Conservation (phyloP, 2,888 invertebrate species). For the Cataglyphis albicans region DNA sequence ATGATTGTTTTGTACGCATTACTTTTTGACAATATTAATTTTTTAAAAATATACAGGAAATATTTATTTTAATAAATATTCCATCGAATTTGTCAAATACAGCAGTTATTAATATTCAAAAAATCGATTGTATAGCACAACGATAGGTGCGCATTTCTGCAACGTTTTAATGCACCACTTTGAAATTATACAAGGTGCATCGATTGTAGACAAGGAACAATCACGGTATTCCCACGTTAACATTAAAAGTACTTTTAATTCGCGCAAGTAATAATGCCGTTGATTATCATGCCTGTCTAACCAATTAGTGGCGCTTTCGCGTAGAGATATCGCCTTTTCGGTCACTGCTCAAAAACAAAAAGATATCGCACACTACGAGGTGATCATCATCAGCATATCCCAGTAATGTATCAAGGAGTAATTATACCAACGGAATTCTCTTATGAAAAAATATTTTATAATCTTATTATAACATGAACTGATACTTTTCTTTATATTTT, state of each 20-base stretch:
- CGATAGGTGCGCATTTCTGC: neutral
- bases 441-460: slow-evolving; percentile 21
- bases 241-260: slow-evolving; percentile 74
- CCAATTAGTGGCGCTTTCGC: slow-evolving; percentile 71
- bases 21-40: neutral
- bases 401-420: slow-evolving; percentile 12
- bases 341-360: slow-evolving; percentile 53
- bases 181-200: slow-evolving; percentile 59
- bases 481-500: neutral
- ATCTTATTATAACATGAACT: slow-evolving; percentile 14
- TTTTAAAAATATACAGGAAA: neutral
- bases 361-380: slow-evolving; percentile 26
- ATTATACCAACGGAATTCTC: slow-evolving; percentile 32
- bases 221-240: slow-evolving; percentile 73
- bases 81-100: neutral
- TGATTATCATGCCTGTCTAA: slow-evolving; percentile 68
- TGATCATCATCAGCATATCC: slow-evolving; percentile 34
- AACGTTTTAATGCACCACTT: slow-evolving; percentile 62
- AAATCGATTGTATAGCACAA: neutral
- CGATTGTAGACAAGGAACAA: slow-evolving; percentile 68
- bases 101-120: neutral
- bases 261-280: slow-evolving; percentile 67
- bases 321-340: slow-evolving; percentile 57
- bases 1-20: neutral
- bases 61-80: neutral